Percentiles rank a stretch among this genome's conserved stretches.
phyloP scores from a whole-genome alignment of 1,140 invertebrate genomes.

The Cataglyphis hispanica region DNA sequence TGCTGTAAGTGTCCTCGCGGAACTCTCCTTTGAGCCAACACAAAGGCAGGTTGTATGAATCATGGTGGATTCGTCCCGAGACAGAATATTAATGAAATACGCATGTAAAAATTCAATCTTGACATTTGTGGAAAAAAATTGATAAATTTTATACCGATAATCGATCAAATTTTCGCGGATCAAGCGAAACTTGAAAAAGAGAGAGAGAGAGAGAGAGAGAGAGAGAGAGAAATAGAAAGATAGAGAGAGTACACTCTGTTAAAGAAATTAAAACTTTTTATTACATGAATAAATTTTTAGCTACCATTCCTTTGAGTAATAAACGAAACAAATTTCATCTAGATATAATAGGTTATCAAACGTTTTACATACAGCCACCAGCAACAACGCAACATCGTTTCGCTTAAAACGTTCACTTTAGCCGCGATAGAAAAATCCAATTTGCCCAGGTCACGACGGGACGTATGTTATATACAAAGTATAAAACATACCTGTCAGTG shows the following conservation, averaged over 20 bases:
- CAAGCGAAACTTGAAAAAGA: background rate
- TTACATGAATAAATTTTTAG: constrained; percentile 4
- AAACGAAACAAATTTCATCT: constrained; percentile 3
- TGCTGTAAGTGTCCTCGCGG: constrained; percentile 66
- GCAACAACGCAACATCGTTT: constrained; percentile 28
- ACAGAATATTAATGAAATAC: constrained; percentile 72
- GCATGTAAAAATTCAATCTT: constrained; percentile 40
- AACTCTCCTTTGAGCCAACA: constrained; percentile 63
- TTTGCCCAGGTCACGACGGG: constrained; percentile 60
- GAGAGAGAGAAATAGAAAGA: too few species aligned
- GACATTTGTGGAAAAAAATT: background rate
- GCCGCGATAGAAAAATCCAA: constrained; percentile 59
- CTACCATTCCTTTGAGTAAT: background rate
- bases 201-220: too few species aligned
- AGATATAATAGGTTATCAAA: constrained; percentile 23
- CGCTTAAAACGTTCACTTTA: constrained; percentile 38
- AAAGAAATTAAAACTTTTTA: background rate
- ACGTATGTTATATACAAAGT: constrained; percentile 28
- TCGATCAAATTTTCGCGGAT: background rate
- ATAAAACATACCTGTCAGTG: constrained; percentile 63
- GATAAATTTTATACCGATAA: background rate
- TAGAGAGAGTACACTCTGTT: background rate
- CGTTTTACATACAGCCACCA: background rate
- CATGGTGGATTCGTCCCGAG: constrained; percentile 39
- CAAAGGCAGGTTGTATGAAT: constrained; percentile 60